These are phyloP conservation scores for Sarcoramphus papa DNA, from an alignment of 2,797 vertebrate species.

Conservation along the genomic window DNA sequence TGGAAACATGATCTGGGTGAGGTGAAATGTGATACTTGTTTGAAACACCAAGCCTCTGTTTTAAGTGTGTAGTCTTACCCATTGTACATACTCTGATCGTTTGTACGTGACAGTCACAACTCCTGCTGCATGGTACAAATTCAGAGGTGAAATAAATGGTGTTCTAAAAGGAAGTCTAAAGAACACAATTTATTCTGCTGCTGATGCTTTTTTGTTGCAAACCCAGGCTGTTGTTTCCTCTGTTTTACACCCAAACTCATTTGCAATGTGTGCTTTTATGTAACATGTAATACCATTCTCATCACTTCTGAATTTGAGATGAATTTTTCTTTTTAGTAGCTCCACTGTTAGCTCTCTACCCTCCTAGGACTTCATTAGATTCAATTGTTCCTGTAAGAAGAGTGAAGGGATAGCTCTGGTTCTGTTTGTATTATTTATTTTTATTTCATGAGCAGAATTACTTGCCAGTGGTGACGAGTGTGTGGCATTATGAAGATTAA, in stretches of 20 bases:
- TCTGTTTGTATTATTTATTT: neutral
- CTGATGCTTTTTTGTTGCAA: neutral
- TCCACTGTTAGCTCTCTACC: neutral
- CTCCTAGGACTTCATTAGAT: slow-evolving; percentile 3
- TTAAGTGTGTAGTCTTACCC: neutral
- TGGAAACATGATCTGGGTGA: neutral
- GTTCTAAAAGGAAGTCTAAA: neutral
- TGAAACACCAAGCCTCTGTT: neutral
- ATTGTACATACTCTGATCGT: neutral
- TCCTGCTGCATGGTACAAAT: neutral
- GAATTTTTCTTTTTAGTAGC: neutral
- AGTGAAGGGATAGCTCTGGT: neutral
- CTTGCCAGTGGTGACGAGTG: neutral
- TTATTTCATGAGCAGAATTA: neutral
- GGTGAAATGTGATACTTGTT: neutral
- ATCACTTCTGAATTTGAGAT: neutral
- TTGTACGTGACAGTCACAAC: neutral
- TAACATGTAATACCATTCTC: neutral
- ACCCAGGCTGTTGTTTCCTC: neutral
- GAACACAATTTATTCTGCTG: neutral
- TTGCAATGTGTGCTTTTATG: neutral
- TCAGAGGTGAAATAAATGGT: neutral
- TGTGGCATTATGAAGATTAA: neutral
- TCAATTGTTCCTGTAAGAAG: neutral
- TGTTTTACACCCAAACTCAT: neutral